Evolutionary conservation across 2,113 vertebrate genomes (phyloP), one percentile per base, ranked within the genome.

Genomic region (Rousettus leschenaultii): DNA sequence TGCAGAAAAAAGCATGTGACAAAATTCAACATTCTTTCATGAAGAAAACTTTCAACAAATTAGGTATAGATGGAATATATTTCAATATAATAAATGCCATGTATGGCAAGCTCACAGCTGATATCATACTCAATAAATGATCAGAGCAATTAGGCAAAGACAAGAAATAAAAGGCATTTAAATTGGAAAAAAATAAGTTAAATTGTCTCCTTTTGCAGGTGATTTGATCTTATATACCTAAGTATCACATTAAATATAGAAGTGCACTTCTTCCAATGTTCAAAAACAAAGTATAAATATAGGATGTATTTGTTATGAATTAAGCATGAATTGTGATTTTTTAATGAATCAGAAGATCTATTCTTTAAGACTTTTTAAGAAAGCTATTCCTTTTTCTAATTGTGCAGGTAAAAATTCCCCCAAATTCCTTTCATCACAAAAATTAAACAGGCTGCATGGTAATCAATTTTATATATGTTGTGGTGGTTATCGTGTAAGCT

Each of bases 391-490:
- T 84, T 5, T 84, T 84, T 82, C 70, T 95, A 86, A 86, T 26
- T 59, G 7, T 55, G 2, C 6, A 35, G 24, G 7, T 40, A 86
- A 80, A 94, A 75, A 71, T 33, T 38, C 35, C 0, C 59, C 18
- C 30, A 65, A 71, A 30, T 33, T 63, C 5, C 35, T 61, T 73
- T 35, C 5, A 80, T 57, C 15, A 75, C 7, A 65, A 97, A 89
- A 71, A 4, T 0, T 18, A 70, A 84, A 8, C 5, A 85, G 43
- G 6, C 15, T 33, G 4, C 30, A 38, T 4, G 61, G 0, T 40
- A 86, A 86, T 73, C 86, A 77, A 89, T 89, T 82, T 26, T 12
- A 33, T 18, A 55, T 68, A 2, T 92, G 21, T 86, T 89, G 21
- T 3, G 2, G 51, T 24, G 3, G 33, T 68, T 78, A 73, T 86